Percentiles rank a stretch among this genome's conserved stretches.
Evolutionary conservation across 2,888 invertebrate genomes (phyloP).

Genomic region (Ptycholaimellus sp.): DNA sequence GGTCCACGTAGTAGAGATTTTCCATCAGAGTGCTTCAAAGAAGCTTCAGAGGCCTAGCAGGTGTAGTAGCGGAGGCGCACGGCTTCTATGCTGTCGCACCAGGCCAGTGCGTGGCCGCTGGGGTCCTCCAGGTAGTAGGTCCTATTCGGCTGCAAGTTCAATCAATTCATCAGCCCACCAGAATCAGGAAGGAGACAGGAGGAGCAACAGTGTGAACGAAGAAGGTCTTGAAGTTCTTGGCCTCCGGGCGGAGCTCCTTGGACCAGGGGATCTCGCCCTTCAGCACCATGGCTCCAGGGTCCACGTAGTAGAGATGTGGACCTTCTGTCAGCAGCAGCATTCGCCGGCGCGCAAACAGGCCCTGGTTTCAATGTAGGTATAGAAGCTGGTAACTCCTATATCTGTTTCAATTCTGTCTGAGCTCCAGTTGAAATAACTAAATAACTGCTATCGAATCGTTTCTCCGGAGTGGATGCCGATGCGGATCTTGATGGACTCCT

Average conservation of each 20-base stretch:
- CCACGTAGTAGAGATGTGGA: slow-evolving; percentile 81
- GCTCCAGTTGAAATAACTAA: no score
- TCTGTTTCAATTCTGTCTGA: no score
- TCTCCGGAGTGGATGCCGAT: no score
- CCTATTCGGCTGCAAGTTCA: slow-evolving; percentile 59
- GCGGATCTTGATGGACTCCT: no score
- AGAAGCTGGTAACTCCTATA: no score
- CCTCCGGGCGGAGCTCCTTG: slow-evolving; percentile 57
- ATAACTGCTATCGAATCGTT: no score
- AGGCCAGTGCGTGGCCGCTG: slow-evolving; percentile 65
- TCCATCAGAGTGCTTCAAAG: no score
- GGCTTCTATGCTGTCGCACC: slow-evolving; percentile 76
- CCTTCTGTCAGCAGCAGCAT: slow-evolving; percentile 73
- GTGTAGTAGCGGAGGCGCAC: slow-evolving; percentile 35
- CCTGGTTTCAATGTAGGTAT: no score
- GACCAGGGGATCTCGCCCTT: slow-evolving; percentile 81
- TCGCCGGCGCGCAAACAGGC: slow-evolving; percentile 64
- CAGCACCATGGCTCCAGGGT: slow-evolving; percentile 68
- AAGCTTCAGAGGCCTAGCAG: no score
- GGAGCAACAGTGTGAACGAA: slow-evolving; percentile 78
- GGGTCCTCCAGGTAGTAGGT: slow-evolving; percentile 92
- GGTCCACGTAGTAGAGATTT: slow-evolving; percentile 86
- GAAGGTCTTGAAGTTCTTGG: slow-evolving; percentile 88
- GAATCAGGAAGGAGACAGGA: no score
- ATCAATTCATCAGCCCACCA: no score